Conservation (phyloP, 2,888 invertebrate genomes). For the Meganola albula region DNA sequence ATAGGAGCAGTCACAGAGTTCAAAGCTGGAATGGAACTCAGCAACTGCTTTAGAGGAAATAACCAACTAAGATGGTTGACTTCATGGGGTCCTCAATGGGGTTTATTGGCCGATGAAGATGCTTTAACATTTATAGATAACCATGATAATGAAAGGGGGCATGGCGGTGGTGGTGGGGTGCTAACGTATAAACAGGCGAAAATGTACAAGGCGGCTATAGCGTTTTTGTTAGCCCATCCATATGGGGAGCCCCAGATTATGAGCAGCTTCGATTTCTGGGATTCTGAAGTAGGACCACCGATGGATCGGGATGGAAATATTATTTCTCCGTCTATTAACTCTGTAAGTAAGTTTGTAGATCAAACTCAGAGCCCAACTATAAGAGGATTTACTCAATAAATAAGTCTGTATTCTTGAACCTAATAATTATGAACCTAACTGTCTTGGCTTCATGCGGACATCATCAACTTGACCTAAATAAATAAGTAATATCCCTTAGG, state of each 20-base stretch:
- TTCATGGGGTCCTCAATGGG: slow-evolving; percentile 82
- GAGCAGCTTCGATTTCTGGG: slow-evolving; percentile 87
- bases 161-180: slow-evolving; percentile 73
- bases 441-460: no score
- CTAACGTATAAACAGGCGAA: slow-evolving; percentile 81
- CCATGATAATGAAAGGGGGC: slow-evolving; percentile 88
- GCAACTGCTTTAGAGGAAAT: slow-evolving; percentile 52
- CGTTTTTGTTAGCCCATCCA: slow-evolving; percentile 90
- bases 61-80: slow-evolving; percentile 79
- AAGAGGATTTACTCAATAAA: no score
- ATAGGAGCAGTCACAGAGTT: slow-evolving; percentile 83
- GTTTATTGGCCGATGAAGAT: slow-evolving; percentile 68
- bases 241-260: slow-evolving; percentile 89
- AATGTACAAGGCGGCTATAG: slow-evolving; percentile 86
- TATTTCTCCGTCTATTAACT: slow-evolving; percentile 80
- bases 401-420: no score
- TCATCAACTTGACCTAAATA: no score
- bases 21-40: slow-evolving; percentile 66
- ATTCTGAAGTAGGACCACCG: slow-evolving; percentile 82
- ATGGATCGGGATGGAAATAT: slow-evolving; percentile 78
- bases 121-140: slow-evolving; percentile 88
- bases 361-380: no score
- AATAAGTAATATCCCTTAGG: no score
- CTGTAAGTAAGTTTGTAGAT: no score
- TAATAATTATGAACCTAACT: no score